Percentiles rank a stretch among this genome's conserved stretches.
phyloP scores from a whole-genome alignment of 2,113 vertebrate genomes.

The Halcyon malimbica region DNA sequence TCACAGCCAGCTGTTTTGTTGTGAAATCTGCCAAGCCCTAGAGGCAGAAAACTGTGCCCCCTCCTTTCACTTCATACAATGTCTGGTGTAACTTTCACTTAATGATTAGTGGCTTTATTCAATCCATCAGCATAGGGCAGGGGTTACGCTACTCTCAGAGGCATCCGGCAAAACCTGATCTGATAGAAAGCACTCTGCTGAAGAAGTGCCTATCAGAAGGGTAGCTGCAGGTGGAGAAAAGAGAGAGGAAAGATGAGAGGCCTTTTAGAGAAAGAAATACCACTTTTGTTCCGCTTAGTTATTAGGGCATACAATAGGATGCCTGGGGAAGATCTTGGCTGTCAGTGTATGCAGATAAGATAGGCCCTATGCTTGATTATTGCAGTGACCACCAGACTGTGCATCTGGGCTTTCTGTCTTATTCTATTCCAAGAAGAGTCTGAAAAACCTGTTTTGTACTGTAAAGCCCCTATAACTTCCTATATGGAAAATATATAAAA shows the following conservation, averaged over 20 bases:
- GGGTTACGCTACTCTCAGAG: constrained; percentile 59
- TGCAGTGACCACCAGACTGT: neutral
- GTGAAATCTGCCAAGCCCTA: constrained; percentile 58
- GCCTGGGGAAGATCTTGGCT: neutral
- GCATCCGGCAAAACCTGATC: constrained; percentile 59
- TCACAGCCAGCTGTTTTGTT: constrained; percentile 69
- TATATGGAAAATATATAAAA: neutral
- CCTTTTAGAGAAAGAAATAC: constrained; percentile 16
- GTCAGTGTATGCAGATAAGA: neutral
- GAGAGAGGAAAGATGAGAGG: neutral
- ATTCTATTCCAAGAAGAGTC: neutral
- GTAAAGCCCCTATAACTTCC: neutral
- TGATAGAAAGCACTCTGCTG: constrained; percentile 53
- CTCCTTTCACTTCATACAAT: constrained; percentile 23
- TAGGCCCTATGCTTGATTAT: neutral
- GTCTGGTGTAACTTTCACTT: constrained; percentile 73
- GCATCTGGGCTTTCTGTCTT: neutral
- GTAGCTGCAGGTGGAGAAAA: constrained; percentile 47
- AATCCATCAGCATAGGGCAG: constrained; percentile 71
- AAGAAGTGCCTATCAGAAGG: constrained; percentile 29
- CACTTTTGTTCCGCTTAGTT: constrained; percentile 11
- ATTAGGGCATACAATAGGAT: neutral
- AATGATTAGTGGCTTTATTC: constrained; percentile 74
- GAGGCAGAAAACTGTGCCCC: constrained; percentile 43
- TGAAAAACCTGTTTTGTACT: neutral